Percentiles rank a stretch among this genome's conserved stretches.
Conservation (phyloP, 2,888 invertebrate genomes). For the Phaedon cochleariae region DNA sequence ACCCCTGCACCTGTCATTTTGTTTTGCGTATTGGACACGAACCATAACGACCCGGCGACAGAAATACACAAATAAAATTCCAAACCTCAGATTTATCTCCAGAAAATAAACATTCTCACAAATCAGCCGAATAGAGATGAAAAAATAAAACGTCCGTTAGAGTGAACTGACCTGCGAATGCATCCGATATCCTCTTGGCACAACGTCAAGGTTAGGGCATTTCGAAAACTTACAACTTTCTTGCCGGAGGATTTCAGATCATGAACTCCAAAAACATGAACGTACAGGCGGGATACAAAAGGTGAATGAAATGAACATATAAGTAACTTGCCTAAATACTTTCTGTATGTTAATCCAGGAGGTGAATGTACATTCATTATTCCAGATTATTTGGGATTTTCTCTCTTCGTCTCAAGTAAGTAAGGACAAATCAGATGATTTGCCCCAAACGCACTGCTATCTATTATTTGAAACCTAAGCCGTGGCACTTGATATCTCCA, state of each 20-base stretch:
- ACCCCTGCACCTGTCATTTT: not conserved
- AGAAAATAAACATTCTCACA: not conserved
- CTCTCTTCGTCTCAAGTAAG: too few relatives aligned
- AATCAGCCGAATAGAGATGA: conserved; percentile 1
- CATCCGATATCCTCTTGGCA: not conserved
- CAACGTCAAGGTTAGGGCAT: not conserved
- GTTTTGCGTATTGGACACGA: not conserved
- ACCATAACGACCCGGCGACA: not conserved
- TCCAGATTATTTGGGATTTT: too few relatives aligned
- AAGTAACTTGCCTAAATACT: too few relatives aligned
- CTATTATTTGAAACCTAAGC: too few relatives aligned
- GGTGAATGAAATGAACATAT: not conserved
- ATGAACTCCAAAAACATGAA: not conserved
- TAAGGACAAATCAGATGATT: too few relatives aligned
- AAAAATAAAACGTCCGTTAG: not conserved
- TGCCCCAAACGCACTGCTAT: too few relatives aligned
- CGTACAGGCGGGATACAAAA: not conserved
- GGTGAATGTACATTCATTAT: too few relatives aligned
- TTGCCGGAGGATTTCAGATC: not conserved
- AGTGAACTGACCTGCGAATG: conserved; percentile 1
- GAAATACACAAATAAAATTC: conserved; percentile 1
- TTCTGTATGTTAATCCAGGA: too few relatives aligned
- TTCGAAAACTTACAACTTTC: not conserved
- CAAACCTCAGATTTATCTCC: not conserved
- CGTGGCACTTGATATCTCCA: too few relatives aligned